A percentile compares a stretch with the other conserved stretches of the same genome.
These are phyloP conservation scores for Alligator mississippiensis DNA, from an alignment of 2,113 vertebrate species.

Conservation along the genomic window DNA sequence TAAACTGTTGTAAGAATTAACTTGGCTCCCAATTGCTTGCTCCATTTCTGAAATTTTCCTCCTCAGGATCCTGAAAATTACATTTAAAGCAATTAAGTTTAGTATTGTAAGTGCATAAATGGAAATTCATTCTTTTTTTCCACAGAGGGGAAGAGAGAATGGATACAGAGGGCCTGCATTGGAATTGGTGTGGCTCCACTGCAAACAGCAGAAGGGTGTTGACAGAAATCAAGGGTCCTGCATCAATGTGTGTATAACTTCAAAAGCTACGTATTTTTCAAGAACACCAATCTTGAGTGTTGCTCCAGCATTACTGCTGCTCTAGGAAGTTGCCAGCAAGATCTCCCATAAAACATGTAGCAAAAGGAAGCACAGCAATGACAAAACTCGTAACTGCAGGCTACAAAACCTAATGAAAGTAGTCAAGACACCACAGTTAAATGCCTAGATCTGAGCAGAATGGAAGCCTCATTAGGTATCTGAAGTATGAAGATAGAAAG, in stretches of 20 bases:
- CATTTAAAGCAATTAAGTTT: not conserved
- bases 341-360: not conserved
- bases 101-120: not conserved
- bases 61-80: not conserved
- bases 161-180: not conserved
- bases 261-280: not conserved
- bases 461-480: not conserved
- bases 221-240: not conserved
- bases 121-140: not conserved
- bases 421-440: not conserved
- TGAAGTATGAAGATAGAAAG: not conserved
- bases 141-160: no score
- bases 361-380: not conserved
- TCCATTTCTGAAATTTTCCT: not conserved
- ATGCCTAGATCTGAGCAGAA: not conserved
- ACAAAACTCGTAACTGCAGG: not conserved
- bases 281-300: not conserved
- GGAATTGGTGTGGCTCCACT: not conserved
- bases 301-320: not conserved
- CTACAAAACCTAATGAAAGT: not conserved
- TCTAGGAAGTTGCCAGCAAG: not conserved
- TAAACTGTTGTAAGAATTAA: not conserved
- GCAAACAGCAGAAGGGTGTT: not conserved
- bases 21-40: not conserved
- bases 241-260: no score